These are phyloP conservation scores for Petrolisthes cinctipes DNA, from an alignment of 2,888 invertebrate genomes.

Conservation along the genomic window DNA sequence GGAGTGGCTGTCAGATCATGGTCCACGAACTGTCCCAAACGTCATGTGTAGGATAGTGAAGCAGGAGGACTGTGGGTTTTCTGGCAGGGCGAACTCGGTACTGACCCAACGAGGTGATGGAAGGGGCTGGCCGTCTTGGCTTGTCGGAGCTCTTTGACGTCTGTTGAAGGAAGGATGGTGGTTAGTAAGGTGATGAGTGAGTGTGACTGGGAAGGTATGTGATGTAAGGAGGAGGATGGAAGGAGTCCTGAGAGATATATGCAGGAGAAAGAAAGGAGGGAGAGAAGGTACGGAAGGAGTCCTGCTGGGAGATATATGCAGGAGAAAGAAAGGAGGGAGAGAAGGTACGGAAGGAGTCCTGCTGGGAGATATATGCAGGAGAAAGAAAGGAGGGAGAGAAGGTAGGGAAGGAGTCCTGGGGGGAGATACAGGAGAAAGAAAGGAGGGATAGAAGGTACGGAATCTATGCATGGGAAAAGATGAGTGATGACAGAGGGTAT, in stretches of 20 bases:
- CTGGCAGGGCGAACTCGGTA: neutral
- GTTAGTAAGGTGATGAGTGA: neutral
- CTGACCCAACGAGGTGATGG: neutral
- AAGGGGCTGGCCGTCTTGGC: neutral
- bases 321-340: neutral
- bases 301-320: neutral
- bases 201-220: neutral
- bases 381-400: neutral
- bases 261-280: neutral
- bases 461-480: neutral
- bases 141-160: neutral
- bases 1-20: slow-evolving; percentile 68
- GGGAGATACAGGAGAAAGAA: neutral
- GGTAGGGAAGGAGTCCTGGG: neutral
- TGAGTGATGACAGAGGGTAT: neutral
- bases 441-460: neutral
- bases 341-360: neutral
- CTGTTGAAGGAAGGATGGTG: neutral
- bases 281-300: neutral
- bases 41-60: slow-evolving; percentile 72
- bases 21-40: slow-evolving; percentile 73
- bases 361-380: neutral
- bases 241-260: neutral
- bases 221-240: neutral
- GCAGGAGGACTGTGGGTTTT: neutral